Conservation (phyloP, 1,140 invertebrate genomes). For the Pogonomyrmex barbatus region DNA sequence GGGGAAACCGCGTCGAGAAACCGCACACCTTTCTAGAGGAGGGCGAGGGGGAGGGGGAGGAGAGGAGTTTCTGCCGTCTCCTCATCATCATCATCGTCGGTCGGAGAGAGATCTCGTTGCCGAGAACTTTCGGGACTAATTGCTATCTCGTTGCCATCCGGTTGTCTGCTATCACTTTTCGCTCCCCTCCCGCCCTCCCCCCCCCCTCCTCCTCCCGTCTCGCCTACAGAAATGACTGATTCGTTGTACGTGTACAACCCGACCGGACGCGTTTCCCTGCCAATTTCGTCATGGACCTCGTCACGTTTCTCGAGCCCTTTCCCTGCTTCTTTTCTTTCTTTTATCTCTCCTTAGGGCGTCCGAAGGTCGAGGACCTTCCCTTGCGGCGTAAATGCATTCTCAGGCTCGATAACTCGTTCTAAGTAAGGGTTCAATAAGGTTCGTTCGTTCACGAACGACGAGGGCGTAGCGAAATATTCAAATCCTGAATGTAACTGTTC, state of each 20-base stretch:
- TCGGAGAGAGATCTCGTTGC: slow-evolving; percentile 50
- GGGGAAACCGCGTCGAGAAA: slow-evolving; percentile 42
- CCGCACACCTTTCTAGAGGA: slow-evolving; percentile 43
- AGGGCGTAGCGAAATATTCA: not conserved
- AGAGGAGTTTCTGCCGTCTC: slow-evolving; percentile 49
- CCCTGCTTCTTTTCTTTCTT: slow-evolving; percentile 1
- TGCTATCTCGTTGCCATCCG: slow-evolving; percentile 40
- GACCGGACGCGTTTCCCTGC: not conserved
- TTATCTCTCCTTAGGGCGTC: slow-evolving; percentile 28
- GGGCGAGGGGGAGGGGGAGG: slow-evolving; percentile 19
- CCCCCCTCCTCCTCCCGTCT: no score
- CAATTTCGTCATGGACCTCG: slow-evolving; percentile 30
- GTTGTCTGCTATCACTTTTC: slow-evolving; percentile 60
- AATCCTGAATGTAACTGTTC: not conserved
- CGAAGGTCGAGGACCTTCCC: slow-evolving; percentile 8
- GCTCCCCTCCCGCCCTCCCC: not conserved
- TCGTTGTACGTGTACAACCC: slow-evolving; percentile 38
- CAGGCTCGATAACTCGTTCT: slow-evolving; percentile 1
- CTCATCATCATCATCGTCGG: slow-evolving; percentile 56
- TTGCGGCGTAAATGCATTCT: not conserved
- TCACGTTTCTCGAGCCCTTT: slow-evolving; percentile 30
- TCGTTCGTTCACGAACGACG: not conserved
- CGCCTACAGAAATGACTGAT: slow-evolving; percentile 46
- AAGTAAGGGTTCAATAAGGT: slow-evolving; percentile 10
- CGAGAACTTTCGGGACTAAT: slow-evolving; percentile 55